Evolutionary conservation across 2,113 vertebrate genomes (phyloP), one percentile per base, ranked within the genome.

Genomic region (Pipra filicauda): DNA sequence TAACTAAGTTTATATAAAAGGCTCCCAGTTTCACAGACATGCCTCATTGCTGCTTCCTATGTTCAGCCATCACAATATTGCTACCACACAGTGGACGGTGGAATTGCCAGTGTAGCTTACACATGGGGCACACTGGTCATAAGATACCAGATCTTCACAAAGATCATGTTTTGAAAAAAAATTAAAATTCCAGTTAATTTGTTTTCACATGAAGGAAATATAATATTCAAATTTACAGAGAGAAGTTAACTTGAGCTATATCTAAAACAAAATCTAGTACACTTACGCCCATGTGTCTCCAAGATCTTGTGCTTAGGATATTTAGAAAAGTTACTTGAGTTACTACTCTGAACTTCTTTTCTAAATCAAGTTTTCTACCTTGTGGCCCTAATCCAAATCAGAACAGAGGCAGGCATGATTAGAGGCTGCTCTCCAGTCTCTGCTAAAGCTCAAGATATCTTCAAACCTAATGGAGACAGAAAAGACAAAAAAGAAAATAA

Each of bases 71-170:
- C 49, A 51, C 11, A 39, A 28, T 11, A 28, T 14, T 82, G 66
- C 80, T 66, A 48, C 8, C 30, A 48, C 24, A 30, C 3, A 10
- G 3, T 43, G 78, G 26, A 85, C 12, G 18, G 28, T 26, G 18
- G 43, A 87, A 67, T 8, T 52, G 54, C 6, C 69, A 33, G 20
- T 6, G 15, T 4, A 73, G 49, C 26, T 83, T 27, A 43, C 12
- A 57, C 16, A 31, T 4, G 3, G 6, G 49, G 10, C n/a, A 77
- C 14, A 28, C 2, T 3, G 3, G 28, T 35, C 6, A 4, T 5
- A 48, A 67, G 10, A 67, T 4, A 28, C 1, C 39, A 81, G 23
- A 74, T 17, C 24, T 41, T 67, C 48, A 81, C 8, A 35, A 85
- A 89, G 21, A 9, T 58, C 16, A 23, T 11, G 3, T 26, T 88